Conservation (phyloP, 2,113 vertebrate genomes). For the Malurus cyaneus region DNA sequence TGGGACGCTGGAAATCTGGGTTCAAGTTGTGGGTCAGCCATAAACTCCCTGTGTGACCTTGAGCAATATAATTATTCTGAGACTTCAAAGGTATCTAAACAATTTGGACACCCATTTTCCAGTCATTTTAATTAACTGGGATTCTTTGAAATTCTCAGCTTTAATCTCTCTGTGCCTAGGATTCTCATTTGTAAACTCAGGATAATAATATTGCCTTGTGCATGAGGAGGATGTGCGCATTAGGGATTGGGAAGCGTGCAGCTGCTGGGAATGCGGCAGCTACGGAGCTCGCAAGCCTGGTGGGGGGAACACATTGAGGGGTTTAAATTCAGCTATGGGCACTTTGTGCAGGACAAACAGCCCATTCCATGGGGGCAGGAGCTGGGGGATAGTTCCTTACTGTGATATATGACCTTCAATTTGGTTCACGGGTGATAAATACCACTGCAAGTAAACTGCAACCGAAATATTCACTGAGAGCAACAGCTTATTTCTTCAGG, state of each 20-base stretch:
- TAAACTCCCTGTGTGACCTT: conserved; percentile 62
- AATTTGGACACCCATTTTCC: conserved; percentile 65
- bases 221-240: background rate
- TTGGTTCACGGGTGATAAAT: conserved; percentile 5
- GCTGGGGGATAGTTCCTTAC: background rate
- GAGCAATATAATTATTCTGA: conserved; percentile 53
- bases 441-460: background rate
- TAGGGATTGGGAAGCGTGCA: background rate
- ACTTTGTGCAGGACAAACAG: background rate
- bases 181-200: conserved; percentile 55
- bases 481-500: conserved; percentile 30
- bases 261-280: background rate
- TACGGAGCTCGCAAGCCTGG: fast-evolving
- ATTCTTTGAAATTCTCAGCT: conserved; percentile 65
- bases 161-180: conserved; percentile 45
- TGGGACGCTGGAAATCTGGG: conserved; percentile 57
- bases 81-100: conserved; percentile 68
- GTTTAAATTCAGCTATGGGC: background rate
- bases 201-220: background rate
- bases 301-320: fast-evolving
- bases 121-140: conserved; percentile 69
- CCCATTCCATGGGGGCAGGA: background rate
- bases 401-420: background rate
- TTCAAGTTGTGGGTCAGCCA: conserved; percentile 63
- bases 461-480: conserved; percentile 7